These are phyloP conservation scores for Cacatua alba DNA, from an alignment of 2,113 vertebrate species.

Conservation along the genomic window DNA sequence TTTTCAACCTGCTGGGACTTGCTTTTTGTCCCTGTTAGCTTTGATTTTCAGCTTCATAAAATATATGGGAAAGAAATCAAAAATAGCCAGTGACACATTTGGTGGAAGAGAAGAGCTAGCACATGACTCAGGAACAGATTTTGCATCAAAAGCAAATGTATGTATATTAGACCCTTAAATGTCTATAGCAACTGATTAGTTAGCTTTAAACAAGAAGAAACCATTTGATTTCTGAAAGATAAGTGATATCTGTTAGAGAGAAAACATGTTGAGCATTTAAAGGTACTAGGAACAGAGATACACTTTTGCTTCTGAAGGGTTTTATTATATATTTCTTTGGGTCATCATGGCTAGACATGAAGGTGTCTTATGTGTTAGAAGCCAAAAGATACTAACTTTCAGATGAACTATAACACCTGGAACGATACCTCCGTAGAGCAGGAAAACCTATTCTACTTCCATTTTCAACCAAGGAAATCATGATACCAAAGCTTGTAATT, in stretches of 20 bases:
- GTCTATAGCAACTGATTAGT: not conserved
- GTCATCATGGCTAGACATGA: not conserved
- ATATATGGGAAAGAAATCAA: conserved; percentile 51
- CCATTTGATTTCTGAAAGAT: not conserved
- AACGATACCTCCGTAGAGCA: not conserved
- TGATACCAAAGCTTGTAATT: not conserved
- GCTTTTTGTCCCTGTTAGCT: conserved; percentile 70
- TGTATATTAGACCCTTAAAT: not conserved
- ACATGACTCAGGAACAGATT: conserved; percentile 10
- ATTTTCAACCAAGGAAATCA: not conserved
- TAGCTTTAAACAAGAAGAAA: not conserved
- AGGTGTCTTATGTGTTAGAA: not conserved
- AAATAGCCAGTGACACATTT: conserved; percentile 47
- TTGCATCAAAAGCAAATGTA: conserved; percentile 3
- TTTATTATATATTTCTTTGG: conserved; percentile 10
- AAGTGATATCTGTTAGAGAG: not conserved
- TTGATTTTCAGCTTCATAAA: conserved; percentile 72
- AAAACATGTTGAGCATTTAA: not conserved
- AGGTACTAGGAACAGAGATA: not conserved
- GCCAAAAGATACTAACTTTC: not conserved
- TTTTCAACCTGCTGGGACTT: conserved; percentile 70
- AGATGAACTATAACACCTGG: not conserved
- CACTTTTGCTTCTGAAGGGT: not conserved
- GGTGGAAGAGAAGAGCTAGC: conserved; percentile 27
- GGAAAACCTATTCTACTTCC: not conserved